phyloP scores from a whole-genome alignment of 2,888 invertebrate species.

The Pyrgus malvae region DNA sequence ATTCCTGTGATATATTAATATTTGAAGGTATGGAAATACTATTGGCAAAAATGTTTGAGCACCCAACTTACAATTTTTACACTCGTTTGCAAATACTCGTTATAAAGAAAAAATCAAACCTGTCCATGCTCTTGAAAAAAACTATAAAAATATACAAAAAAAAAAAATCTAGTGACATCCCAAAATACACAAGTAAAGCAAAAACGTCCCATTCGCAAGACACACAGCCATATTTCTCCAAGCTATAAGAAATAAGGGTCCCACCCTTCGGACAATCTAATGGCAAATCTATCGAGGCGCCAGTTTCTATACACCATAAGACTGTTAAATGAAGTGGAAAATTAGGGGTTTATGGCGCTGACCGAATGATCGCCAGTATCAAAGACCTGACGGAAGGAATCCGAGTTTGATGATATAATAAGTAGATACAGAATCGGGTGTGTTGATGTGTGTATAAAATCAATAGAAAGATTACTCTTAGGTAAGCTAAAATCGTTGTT shows the following conservation, averaged over 20 bases:
- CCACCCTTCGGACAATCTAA: slow-evolving; percentile 59
- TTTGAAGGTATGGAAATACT: too few relatives aligned
- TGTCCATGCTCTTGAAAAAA: not conserved
- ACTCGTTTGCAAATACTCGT: too few relatives aligned
- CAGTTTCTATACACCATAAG: slow-evolving; percentile 63
- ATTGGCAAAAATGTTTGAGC: too few relatives aligned
- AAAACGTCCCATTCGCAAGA: slow-evolving; percentile 16
- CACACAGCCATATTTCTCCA: slow-evolving; percentile 21
- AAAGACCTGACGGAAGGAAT: slow-evolving; percentile 19
- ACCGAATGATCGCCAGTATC: slow-evolving; percentile 52
- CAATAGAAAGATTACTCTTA: too few relatives aligned
- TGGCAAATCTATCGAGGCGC: slow-evolving; percentile 73
- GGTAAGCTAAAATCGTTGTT: too few relatives aligned
- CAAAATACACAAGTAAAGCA: slow-evolving; percentile 47
- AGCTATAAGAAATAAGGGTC: slow-evolving; percentile 33
- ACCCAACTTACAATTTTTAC: too few relatives aligned
- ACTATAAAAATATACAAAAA: not conserved
- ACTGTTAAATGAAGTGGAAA: slow-evolving; percentile 76
- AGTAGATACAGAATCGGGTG: not conserved
- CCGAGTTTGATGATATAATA: slow-evolving; percentile 22
- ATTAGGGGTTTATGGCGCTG: slow-evolving; percentile 69
- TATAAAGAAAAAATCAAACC: too few relatives aligned
- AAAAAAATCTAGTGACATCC: not conserved
- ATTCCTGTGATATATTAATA: too few relatives aligned
- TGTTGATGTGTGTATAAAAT: too few relatives aligned